Conservation (phyloP, 64 coral and sea anemone species). For the Montipora cactus region DNA sequence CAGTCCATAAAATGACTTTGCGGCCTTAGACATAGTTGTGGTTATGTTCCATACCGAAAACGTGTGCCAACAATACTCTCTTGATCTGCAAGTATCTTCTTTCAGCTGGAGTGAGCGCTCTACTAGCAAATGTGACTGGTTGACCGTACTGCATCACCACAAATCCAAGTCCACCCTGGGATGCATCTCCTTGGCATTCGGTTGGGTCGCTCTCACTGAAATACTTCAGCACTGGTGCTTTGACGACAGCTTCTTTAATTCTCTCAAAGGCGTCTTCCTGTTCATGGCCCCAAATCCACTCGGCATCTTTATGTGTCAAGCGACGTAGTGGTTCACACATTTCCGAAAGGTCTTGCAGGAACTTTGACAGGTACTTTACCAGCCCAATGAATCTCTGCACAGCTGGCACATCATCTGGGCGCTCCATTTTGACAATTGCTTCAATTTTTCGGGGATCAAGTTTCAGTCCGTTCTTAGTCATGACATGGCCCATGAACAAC, state of each 20-base stretch:
- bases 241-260: constrained; percentile 4
- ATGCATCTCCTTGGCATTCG: constrained; percentile 35
- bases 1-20: constrained; percentile 13
- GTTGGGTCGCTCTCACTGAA: not conserved
- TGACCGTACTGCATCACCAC: constrained; percentile 23
- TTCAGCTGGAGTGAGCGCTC: constrained; percentile 21
- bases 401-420: constrained; percentile 1
- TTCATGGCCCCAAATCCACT: constrained; percentile 23
- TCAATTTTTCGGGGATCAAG: constrained; percentile 61
- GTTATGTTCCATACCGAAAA: constrained; percentile 27
- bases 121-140: constrained; percentile 27
- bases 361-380: constrained; percentile 39
- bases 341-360: constrained; percentile 29
- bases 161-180: constrained; percentile 19
- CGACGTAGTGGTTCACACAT: constrained; percentile 31
- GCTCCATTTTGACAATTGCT: constrained; percentile 46
- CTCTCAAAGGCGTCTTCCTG: constrained; percentile 29
- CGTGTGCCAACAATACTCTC: constrained; percentile 16
- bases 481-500: not conserved
- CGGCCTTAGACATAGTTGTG: not conserved
- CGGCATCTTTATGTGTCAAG: constrained; percentile 31
- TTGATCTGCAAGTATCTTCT: constrained; percentile 5
- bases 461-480: constrained; percentile 56
- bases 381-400: constrained; percentile 36
- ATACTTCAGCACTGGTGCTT: constrained; percentile 24